A percentile compares a stretch with the other conserved stretches of the same genome.
These are phyloP conservation scores for Paragorgia papillata DNA, from an alignment of 92 coral and sea anemone species.

Conservation along the genomic window DNA sequence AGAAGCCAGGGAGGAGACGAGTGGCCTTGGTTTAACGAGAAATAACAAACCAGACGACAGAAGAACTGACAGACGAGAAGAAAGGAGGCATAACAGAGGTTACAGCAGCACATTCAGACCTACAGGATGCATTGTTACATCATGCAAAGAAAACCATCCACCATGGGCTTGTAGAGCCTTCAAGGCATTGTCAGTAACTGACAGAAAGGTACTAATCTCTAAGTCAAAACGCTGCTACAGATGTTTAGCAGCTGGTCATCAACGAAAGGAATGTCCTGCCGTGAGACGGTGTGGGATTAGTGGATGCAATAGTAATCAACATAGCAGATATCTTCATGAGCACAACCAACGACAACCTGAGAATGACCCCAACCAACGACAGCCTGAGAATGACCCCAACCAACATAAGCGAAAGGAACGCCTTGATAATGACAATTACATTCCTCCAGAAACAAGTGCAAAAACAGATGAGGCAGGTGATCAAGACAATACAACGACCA, in stretches of 20 bases:
- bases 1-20: constrained; percentile 56
- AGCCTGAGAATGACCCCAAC: background rate
- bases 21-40: constrained; percentile 37
- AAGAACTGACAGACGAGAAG: background rate
- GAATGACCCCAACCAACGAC: background rate
- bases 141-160: constrained; percentile 53
- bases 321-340: constrained; percentile 14
- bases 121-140: constrained; percentile 35
- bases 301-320: constrained; percentile 35
- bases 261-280: constrained; percentile 21
- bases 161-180: constrained; percentile 54
- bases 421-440: background rate
- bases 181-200: constrained; percentile 35
- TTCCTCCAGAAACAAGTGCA: background rate
- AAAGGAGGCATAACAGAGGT: constrained; percentile 12
- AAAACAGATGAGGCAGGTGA: background rate
- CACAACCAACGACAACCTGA: background rate
- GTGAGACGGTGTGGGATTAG: constrained; percentile 44
- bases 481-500: constrained; percentile 4
- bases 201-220: constrained; percentile 53
- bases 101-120: constrained; percentile 36
- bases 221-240: constrained; percentile 39
- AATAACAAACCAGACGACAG: background rate
- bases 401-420: background rate
- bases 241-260: constrained; percentile 55